Conservation (phyloP, 2,113 vertebrate genomes). For the Ailuropoda melanoleuca region DNA sequence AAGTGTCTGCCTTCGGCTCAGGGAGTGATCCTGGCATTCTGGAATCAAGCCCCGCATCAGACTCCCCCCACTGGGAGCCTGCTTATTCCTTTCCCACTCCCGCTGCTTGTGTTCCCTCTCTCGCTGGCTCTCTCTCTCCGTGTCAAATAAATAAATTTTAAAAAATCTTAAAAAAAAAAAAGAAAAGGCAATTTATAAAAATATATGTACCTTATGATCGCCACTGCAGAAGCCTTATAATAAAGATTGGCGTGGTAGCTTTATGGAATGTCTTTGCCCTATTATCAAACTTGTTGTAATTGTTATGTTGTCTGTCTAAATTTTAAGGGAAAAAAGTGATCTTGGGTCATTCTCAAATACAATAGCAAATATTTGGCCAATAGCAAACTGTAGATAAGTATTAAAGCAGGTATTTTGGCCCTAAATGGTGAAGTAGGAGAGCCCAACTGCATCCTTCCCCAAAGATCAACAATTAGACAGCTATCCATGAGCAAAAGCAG, state of each 20-base stretch:
- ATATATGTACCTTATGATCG: not conserved
- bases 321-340: not conserved
- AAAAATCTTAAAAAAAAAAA: no score
- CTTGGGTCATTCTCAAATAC: not conserved
- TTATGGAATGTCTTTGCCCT: not conserved
- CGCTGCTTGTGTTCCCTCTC: no score
- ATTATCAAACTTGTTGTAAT: not conserved
- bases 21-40: no score
- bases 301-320: not conserved
- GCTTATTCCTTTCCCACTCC: no score
- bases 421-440: not conserved
- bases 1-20: no score
- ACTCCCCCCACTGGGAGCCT: no score
- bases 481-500: not conserved
- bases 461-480: not conserved
- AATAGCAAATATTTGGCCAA: slow-evolving; percentile 6
- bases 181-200: not conserved
- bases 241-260: not conserved
- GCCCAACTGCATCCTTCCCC: not conserved
- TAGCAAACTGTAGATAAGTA: not conserved
- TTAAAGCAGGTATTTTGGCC: not conserved
- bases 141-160: no score
- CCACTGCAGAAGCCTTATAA: not conserved
- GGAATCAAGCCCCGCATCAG: no score
- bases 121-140: no score